These are phyloP conservation scores for Marmota monax DNA, from an alignment of 2,113 vertebrate genomes.

Conservation along the genomic window DNA sequence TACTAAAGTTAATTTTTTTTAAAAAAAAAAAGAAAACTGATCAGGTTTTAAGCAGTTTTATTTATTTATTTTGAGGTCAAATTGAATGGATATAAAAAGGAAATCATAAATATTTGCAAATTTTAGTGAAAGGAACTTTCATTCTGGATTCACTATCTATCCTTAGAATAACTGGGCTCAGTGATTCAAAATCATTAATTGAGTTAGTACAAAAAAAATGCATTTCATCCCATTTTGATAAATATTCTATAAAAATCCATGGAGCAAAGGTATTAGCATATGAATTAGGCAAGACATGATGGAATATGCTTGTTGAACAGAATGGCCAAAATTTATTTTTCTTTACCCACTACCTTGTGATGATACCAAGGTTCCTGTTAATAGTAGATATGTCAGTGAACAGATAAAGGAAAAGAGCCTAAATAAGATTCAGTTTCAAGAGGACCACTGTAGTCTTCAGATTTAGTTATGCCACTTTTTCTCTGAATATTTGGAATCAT, in stretches of 20 bases:
- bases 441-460: background rate
- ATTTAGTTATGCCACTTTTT: constrained; percentile 7
- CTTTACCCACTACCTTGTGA: background rate
- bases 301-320: background rate
- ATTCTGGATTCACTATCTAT: background rate
- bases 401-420: background rate
- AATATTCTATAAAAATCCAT: background rate
- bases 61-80: constrained; percentile 46
- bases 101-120: background rate
- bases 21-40: background rate
- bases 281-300: background rate
- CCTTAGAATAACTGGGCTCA: background rate
- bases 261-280: background rate
- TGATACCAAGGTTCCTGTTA: background rate
- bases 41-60: background rate
- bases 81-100: background rate
- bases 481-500: background rate
- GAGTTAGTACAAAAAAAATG: background rate
- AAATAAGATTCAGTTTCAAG: background rate
- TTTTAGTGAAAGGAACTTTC: background rate
- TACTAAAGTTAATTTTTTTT: constrained; percentile 19
- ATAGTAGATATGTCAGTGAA: background rate
- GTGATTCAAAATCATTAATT: constrained; percentile 4
- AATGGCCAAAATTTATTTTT: constrained; percentile 16
- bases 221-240: constrained; percentile 32